A percentile compares a stretch with the other conserved stretches of the same genome.
Evolutionary conservation across 1,140 invertebrate genomes (phyloP).

Genomic region (Cepaea nemoralis): DNA sequence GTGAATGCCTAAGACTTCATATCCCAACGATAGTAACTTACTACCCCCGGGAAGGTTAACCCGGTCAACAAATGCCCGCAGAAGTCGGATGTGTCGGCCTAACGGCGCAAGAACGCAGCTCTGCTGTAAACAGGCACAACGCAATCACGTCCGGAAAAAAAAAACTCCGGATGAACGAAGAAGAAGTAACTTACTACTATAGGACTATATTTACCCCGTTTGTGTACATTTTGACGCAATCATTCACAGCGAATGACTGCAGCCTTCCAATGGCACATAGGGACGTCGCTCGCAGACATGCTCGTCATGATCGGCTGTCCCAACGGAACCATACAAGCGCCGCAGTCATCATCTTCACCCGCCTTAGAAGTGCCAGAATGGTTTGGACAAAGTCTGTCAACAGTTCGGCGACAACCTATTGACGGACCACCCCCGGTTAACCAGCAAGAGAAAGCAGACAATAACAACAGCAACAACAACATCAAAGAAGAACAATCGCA

Average conservation of each 20-base stretch:
- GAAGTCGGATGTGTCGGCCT: too few species aligned
- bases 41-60: too few species aligned
- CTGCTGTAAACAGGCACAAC: too few species aligned
- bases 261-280: constrained; percentile 20
- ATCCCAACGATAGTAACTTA: too few species aligned
- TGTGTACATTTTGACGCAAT: too few species aligned
- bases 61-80: too few species aligned
- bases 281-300: background rate
- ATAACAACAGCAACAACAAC: background rate
- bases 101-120: too few species aligned
- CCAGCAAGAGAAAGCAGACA: background rate
- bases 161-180: too few species aligned
- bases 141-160: too few species aligned
- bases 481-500: background rate
- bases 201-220: too few species aligned
- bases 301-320: constrained; percentile 16
- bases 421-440: background rate
- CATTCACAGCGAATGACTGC: constrained; percentile 9
- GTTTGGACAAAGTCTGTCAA: constrained; percentile 9
- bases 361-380: constrained; percentile 22
- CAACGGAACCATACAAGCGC: background rate
- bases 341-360: background rate
- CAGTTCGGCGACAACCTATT: background rate
- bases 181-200: too few species aligned
- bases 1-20: too few species aligned